phyloP scores from a whole-genome alignment of 2,888 invertebrate species.

The Conchocele bisecta region DNA sequence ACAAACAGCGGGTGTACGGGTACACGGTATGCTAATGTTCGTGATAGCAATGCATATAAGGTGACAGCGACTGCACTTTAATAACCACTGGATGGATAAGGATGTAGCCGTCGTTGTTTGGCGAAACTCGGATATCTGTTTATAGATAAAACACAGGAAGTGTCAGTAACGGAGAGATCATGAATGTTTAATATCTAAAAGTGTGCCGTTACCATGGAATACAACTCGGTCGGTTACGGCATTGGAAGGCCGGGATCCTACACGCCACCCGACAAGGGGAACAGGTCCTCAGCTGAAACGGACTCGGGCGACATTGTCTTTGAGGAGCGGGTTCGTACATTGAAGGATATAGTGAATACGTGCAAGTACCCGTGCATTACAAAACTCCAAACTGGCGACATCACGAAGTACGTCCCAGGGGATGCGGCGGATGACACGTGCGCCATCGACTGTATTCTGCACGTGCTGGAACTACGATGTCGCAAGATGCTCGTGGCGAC shows the following conservation, averaged over 20 bases:
- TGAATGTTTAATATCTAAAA: too few relatives aligned
- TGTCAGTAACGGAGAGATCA: too few relatives aligned
- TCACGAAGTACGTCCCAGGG: constrained; percentile 22
- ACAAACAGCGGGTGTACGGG: too few relatives aligned
- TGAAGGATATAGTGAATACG: constrained; percentile 65
- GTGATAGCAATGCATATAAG: too few relatives aligned
- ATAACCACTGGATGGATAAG: too few relatives aligned
- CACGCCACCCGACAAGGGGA: neutral
- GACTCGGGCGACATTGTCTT: constrained; percentile 51
- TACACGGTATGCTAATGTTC: too few relatives aligned
- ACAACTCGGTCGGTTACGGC: neutral
- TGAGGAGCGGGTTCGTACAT: constrained; percentile 65
- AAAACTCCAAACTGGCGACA: constrained; percentile 36
- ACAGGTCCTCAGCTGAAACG: neutral
- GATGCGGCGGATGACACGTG: neutral
- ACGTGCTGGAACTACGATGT: constrained; percentile 69
- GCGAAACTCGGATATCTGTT: too few relatives aligned
- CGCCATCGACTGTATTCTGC: constrained; percentile 58
- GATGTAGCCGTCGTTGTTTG: too few relatives aligned
- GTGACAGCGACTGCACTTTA: too few relatives aligned
- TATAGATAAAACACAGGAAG: too few relatives aligned
- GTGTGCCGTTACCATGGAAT: neutral
- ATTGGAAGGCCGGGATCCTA: neutral
- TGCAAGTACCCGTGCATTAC: constrained; percentile 53
- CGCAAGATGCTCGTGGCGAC: constrained; percentile 70